These are phyloP conservation scores for Pterobdella sp. DNA, from an alignment of 2,888 invertebrate species.

Conservation along the genomic window DNA sequence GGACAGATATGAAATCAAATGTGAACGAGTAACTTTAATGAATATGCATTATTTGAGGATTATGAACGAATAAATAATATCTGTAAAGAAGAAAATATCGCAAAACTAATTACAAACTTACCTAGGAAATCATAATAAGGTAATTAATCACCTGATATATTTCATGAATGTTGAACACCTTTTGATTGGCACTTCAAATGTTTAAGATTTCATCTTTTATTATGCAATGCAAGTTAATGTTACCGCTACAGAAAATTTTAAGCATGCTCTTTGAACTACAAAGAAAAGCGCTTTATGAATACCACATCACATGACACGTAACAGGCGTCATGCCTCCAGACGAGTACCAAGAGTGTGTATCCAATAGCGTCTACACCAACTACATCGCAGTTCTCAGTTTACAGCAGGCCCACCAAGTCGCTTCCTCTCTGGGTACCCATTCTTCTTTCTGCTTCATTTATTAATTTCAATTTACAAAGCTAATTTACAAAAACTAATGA, in stretches of 20 bases:
- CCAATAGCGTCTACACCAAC: conserved; percentile 43
- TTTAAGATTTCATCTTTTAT: background rate
- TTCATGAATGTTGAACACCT: no score
- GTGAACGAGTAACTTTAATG: conserved; percentile 34
- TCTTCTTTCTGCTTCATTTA: no score
- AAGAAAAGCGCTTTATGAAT: no score
- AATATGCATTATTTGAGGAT: no score
- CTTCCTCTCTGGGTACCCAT: conserved; percentile 11
- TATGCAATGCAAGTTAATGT: background rate
- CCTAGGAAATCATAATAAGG: no score
- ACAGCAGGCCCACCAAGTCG: conserved; percentile 24
- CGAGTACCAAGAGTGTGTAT: conserved; percentile 37
- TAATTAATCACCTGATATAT: no score
- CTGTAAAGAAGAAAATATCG: background rate
- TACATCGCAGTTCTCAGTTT: conserved; percentile 39
- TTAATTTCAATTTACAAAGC: no score
- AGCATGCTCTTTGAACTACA: no score
- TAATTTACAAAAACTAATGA: no score
- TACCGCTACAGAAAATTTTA: background rate
- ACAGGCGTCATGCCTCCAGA: conserved; percentile 49
- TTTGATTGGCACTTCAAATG: background rate
- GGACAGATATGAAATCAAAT: conserved; percentile 38
- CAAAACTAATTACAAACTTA: no score
- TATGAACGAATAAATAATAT: no score
- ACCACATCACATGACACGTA: background rate